Percentiles rank a stretch among this genome's conserved stretches.
These are phyloP conservation scores for Calliphora vomitoria DNA, from an alignment of 2,888 invertebrate genomes.

Conservation along the genomic window DNA sequence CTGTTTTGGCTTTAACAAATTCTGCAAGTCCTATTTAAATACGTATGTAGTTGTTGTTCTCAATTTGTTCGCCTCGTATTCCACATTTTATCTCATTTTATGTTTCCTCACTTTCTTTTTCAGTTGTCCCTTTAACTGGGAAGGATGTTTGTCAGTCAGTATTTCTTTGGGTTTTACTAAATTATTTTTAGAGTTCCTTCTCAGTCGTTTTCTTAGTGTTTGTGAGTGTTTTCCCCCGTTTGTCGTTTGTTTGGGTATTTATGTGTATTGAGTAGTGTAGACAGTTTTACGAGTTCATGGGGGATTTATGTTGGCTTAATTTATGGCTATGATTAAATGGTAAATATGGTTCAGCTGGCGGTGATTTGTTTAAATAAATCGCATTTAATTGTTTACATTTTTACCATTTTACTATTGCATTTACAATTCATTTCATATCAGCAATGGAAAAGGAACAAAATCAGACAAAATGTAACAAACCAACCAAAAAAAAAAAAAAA, in stretches of 20 bases:
- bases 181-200: conserved; percentile 14
- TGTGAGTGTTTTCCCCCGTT: conserved; percentile 43
- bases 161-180: conserved; percentile 10
- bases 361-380: conserved; percentile 71
- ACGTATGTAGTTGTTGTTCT: not conserved
- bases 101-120: not conserved
- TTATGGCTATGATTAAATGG: conserved; percentile 72
- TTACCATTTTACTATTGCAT: conserved; percentile 58
- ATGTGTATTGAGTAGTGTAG: conserved; percentile 67
- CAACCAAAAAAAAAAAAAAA: conserved; percentile 19
- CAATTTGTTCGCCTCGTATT: conserved; percentile 5
- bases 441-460: not conserved
- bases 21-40: conserved; percentile 36
- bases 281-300: conserved; percentile 72
- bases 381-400: conserved; percentile 71
- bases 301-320: conserved; percentile 72
- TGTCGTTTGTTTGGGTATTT: conserved; percentile 44
- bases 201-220: conserved; percentile 5
- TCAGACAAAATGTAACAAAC: not conserved
- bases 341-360: conserved; percentile 72
- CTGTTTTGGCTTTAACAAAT: conserved; percentile 24
- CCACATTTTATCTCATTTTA: conserved; percentile 7
- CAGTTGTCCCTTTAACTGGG: not conserved
- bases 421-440: conserved; percentile 37
- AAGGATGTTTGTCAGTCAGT: conserved; percentile 37